Conservation (phyloP, 2,113 vertebrate species). For the Malurus alboscapulatus region DNA sequence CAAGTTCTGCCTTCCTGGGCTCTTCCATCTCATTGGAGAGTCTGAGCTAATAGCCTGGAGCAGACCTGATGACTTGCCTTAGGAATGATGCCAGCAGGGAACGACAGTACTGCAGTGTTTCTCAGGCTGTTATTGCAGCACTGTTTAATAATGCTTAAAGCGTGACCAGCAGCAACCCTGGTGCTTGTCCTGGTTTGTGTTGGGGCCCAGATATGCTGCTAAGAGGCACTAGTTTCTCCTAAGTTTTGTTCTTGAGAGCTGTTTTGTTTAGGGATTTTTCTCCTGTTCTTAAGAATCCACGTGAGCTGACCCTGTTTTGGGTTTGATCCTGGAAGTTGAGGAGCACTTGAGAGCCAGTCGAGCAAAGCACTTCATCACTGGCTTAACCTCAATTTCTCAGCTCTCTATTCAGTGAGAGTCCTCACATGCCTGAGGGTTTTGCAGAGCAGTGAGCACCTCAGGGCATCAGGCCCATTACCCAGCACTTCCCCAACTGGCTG, state of each 20-base stretch:
- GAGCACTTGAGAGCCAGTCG: not conserved
- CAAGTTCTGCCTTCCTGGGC: not conserved
- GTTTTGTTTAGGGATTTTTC: not conserved
- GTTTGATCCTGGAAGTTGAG: not conserved
- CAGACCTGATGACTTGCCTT: accelerated
- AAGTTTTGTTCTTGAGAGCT: not conserved
- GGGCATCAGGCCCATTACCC: not conserved
- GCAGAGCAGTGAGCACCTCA: not conserved
- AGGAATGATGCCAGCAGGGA: accelerated
- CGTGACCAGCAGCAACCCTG: not conserved
- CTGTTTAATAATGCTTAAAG: not conserved
- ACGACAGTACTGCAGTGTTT: accelerated
- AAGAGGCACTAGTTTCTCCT: not conserved
- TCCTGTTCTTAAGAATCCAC: not conserved
- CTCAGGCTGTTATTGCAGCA: not conserved
- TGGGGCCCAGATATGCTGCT: not conserved
- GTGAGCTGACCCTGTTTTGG: not conserved
- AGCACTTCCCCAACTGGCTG: not conserved
- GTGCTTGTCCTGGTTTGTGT: not conserved
- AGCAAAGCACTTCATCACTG: not conserved
- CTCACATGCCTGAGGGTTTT: not conserved
- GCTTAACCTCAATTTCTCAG: not conserved
- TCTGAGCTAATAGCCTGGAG: not conserved
- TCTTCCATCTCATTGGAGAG: not conserved
- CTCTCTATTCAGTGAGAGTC: not conserved